Evolutionary conservation across 1,140 invertebrate species (phyloP), one percentile per base, ranked within the genome.

Genomic region (Atopsyche davidsoni): DNA sequence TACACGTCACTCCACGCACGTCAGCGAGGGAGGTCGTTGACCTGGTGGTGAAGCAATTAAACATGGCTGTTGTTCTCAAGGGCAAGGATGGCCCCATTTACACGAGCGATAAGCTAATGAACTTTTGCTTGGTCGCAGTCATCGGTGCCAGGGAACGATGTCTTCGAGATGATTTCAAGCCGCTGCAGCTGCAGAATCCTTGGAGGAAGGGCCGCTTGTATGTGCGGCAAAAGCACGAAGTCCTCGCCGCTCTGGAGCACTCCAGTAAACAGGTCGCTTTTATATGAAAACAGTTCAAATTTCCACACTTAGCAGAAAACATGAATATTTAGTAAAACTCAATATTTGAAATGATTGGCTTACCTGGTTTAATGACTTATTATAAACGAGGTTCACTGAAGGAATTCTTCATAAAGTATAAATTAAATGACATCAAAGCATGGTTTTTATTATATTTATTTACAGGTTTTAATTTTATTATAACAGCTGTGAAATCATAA

Each of bases 181-280:
- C 92, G 0, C 70, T 97, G 2, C 85, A 92, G 58, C 69, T 98
- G 18, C 92, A 96, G 63, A 93, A 93, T 68, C 93, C 93, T 0
- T 98, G 94, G 94, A 86, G 89, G 43, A 91, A 91, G 62, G 93
- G 94, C 0, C 76, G 89, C 14, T 72, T 97, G 21, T 96, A 93
- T 67, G 90, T 97, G 1, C 72, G 93, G 19, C 85, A 89, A 59
- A 92, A 90, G 64, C 87, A 89, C 57, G 88, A 93, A 60, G 82
- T 92, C 2, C 69, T 92, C 9, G 89, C 90, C 1, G 90, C 90
- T 9, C 75, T 93, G 3, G 86, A 92, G 60, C 88, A 92, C 65
- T 86, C 83, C 45, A 85, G 83, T 60, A 85, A 84, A 57, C 83
- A 83, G 55, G 81, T 81, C 2, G 76, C 79, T 44, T 81, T 66